phyloP scores from a whole-genome alignment of 2,888 invertebrate genomes.

The Pocota personata region DNA sequence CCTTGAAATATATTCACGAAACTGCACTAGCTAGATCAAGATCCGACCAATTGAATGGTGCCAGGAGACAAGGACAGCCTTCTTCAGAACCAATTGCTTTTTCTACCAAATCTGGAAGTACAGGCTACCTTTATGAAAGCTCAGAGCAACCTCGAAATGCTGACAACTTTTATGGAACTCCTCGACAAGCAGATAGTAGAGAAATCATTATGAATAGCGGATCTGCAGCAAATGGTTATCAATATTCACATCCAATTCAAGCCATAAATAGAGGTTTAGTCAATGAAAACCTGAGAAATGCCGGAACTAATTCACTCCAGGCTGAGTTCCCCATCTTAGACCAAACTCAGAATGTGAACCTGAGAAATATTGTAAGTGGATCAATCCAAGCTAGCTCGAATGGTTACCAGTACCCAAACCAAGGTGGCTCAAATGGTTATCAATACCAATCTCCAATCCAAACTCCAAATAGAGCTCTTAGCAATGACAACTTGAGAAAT shows the following conservation, averaged over 20 bases:
- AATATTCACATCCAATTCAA: neutral
- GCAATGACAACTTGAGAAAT: neutral
- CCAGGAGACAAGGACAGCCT: neutral
- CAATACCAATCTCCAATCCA: neutral
- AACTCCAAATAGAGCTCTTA: neutral
- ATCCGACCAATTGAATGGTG: neutral
- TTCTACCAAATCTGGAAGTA: neutral
- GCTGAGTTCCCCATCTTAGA: neutral
- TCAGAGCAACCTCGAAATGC: neutral
- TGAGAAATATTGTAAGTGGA: too few relatives aligned
- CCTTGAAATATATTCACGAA: slow-evolving; percentile 2
- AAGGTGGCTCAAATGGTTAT: neutral
- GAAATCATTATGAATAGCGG: too few relatives aligned
- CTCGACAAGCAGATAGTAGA: neutral
- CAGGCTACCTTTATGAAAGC: neutral
- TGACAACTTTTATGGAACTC: neutral
- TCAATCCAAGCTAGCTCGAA: too few relatives aligned
- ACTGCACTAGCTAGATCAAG: neutral
- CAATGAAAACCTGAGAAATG: neutral
- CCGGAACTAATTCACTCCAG: neutral
- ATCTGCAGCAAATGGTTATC: neutral
- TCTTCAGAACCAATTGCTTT: neutral
- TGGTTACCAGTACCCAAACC: too few relatives aligned
- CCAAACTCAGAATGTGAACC: neutral
- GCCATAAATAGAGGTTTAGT: neutral